These are phyloP conservation scores for Plebejus anna DNA, from an alignment of 2,888 invertebrate species.

Conservation along the genomic window DNA sequence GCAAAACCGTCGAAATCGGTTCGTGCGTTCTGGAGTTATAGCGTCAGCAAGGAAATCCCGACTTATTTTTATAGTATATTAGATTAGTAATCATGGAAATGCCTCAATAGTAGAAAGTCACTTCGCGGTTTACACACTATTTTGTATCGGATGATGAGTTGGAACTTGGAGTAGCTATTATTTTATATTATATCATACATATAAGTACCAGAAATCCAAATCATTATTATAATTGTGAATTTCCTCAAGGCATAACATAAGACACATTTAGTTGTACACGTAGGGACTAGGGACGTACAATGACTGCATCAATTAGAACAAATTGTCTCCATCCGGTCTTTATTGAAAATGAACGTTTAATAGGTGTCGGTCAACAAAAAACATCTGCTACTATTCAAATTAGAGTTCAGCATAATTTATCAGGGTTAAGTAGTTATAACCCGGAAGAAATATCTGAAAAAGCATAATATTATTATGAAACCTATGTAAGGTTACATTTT, in stretches of 20 bases:
- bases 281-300: neutral
- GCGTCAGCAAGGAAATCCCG: no score
- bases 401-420: neutral
- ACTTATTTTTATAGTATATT: no score
- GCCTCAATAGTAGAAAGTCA: neutral
- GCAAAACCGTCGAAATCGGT: no score
- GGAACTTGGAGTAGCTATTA: neutral
- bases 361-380: slow-evolving; percentile 69
- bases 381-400: slow-evolving; percentile 56
- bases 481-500: neutral
- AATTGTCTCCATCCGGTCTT: slow-evolving; percentile 73
- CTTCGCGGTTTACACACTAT: neutral
- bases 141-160: neutral
- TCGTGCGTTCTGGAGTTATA: no score
- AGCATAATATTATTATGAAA: neutral
- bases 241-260: slow-evolving; percentile 37
- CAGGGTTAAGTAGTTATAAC: neutral
- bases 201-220: neutral
- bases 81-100: neutral
- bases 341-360: slow-evolving; percentile 63
- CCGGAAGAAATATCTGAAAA: neutral
- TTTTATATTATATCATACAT: neutral
- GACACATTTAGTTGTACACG: slow-evolving; percentile 12
- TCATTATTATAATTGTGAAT: slow-evolving; percentile 9
- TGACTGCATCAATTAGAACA: slow-evolving; percentile 63